Conservation (phyloP, 2,113 vertebrate genomes). For the Brachyistius frenatus region DNA sequence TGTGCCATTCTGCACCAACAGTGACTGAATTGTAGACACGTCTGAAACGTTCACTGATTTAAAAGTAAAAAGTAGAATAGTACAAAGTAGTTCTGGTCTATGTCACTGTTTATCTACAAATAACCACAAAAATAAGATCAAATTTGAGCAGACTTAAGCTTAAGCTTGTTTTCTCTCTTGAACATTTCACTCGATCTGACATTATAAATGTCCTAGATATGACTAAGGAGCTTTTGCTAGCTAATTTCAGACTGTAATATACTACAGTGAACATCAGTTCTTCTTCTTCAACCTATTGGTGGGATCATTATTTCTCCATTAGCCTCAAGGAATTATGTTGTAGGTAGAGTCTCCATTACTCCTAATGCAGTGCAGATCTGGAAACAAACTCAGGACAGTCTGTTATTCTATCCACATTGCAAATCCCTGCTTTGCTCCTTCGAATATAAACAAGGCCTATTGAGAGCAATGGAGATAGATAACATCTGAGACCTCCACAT, state of each 20-base stretch:
- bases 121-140: neutral
- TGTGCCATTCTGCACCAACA: constrained; percentile 17
- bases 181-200: neutral
- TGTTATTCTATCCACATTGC: neutral
- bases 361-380: neutral
- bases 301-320: constrained; percentile 17
- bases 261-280: constrained; percentile 9
- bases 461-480: constrained; percentile 20
- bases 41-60: neutral
- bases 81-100: neutral
- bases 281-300: constrained; percentile 21
- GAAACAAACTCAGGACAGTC: constrained; percentile 5
- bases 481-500: constrained; percentile 16
- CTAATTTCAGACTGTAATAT: constrained; percentile 12
- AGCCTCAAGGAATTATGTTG: neutral
- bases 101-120: neutral
- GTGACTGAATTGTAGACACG: neutral
- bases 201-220: neutral
- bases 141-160: neutral
- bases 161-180: neutral
- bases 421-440: neutral
- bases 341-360: neutral
- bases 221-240: neutral
- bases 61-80: neutral
- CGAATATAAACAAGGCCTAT: constrained; percentile 19